These are phyloP conservation scores for Argyra leucocephala DNA, from an alignment of 2,888 invertebrate species.

Conservation along the genomic window DNA sequence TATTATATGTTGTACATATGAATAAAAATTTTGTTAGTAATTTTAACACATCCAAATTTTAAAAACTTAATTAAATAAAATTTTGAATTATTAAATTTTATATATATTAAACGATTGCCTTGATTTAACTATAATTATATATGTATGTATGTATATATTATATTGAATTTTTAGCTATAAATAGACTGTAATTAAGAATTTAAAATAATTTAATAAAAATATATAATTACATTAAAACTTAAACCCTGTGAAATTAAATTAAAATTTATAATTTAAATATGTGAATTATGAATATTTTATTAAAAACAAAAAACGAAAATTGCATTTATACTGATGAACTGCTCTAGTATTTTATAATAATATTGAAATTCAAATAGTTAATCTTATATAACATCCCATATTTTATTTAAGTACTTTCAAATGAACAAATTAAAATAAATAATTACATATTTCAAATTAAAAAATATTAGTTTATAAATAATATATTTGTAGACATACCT, in stretches of 20 bases:
- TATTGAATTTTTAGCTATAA: neutral
- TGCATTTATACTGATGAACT: no score
- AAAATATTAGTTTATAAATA: no score
- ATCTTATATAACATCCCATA: no score
- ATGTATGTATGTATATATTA: neutral
- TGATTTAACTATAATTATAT: neutral
- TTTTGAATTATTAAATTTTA: neutral
- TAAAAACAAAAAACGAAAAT: neutral
- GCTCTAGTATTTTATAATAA: no score
- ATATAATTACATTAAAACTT: neutral
- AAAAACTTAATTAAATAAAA: no score
- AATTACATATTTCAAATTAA: no score
- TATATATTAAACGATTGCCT: neutral
- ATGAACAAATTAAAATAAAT: no score
- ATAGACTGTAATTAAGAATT: neutral
- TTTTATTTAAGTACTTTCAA: no score
- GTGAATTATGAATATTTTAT: neutral
- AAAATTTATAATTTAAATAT: neutral
- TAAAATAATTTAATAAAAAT: neutral
- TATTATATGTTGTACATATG: slow-evolving; percentile 23
- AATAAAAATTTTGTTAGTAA: slow-evolving; percentile 8
- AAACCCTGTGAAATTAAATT: neutral
- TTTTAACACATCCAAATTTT: neutral
- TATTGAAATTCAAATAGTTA: no score
- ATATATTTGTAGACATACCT: no score